These are phyloP conservation scores for Drosophila meridiana DNA, from an alignment of 2,888 invertebrate species.

Conservation along the genomic window DNA sequence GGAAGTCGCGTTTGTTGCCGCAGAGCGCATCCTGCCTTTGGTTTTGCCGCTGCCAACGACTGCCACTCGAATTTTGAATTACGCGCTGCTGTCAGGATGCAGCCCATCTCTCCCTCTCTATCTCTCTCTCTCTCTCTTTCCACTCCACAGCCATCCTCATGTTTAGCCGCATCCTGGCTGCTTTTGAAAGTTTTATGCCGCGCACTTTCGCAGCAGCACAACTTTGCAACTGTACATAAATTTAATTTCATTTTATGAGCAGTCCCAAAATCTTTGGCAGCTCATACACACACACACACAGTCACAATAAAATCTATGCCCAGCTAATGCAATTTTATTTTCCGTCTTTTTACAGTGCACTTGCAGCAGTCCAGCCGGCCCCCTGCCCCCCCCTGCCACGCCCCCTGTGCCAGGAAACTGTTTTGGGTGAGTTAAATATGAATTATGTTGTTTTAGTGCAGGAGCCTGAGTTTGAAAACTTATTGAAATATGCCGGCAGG, in stretches of 20 bases:
- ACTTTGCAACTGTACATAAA: constrained; percentile 78
- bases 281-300: constrained; percentile 32
- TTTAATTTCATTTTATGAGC: constrained; percentile 81
- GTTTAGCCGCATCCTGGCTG: constrained; percentile 74
- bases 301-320: constrained; percentile 40
- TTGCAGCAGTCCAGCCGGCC: constrained; percentile 12
- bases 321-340: constrained; percentile 73
- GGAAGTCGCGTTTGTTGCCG: constrained; percentile 71
- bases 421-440: constrained; percentile 79
- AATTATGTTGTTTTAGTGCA: constrained; percentile 75
- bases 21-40: constrained; percentile 62
- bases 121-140: neutral
- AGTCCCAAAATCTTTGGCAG: constrained; percentile 67
- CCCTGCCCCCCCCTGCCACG: constrained; percentile 23
- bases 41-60: constrained; percentile 43
- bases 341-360: constrained; percentile 62
- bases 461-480: constrained; percentile 70
- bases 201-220: constrained; percentile 40
- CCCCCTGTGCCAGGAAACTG: constrained; percentile 62
- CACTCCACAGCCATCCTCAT: constrained; percentile 18
- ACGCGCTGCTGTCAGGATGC: constrained; percentile 54
- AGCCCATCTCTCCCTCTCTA: neutral
- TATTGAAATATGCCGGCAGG: constrained; percentile 72
- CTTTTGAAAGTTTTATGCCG: constrained; percentile 71
- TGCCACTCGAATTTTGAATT: constrained; percentile 78